Base-by-base conservation (phyloP, 2,888 invertebrate genomes). In the Petrophora chlorosata region DNA sequence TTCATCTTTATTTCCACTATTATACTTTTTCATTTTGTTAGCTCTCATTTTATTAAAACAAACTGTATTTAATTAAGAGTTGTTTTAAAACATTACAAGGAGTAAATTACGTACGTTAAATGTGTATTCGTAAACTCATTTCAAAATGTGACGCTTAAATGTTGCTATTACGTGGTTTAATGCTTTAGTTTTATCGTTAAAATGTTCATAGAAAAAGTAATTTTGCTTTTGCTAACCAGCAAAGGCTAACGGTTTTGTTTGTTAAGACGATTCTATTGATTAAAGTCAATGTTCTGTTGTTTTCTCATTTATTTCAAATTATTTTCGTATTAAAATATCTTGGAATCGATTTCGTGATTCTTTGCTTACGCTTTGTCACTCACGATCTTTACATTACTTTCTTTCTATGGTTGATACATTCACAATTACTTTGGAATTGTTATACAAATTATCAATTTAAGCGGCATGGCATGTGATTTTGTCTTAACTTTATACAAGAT, bases 41-140 rank as follows among this genome's bases (percentile, higher is more conserved):
- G 64, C 66, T 72, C 59, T 58, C 65, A 63, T 62, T 63, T 67
- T 67, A 65, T 73, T 72, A 68, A 78, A 68, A 69, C 30, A 38
- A 61, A 67, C 66, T 63, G 22, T 13, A 59, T 67, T 71, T 69
- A 81, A 82, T 70, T 71, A 75, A 74, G 63, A 70, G 60, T 77
- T 83, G 82, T 84, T 87, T 86, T 85, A 85, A 85, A 85, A 85
- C 85, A 85, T 86, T 86, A 87, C 85, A 86, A 89, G 85, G 87
- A 91, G 88, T 87, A 77, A 91, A 88, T 85, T 88, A 75, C 65
- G 80, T 80, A 73, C 60, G 54, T 61, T 67, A 65, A 72, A 58
- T 53, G 55, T 53, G 2, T n/a, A 32, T 56, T 61, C 46, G 42
- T 28, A 36, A 51, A 62, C 62, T 56, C 41, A 48, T 65, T 63